Evolutionary conservation across 2,888 invertebrate species (phyloP), one percentile per base, ranked within the genome.

Genomic region (Drosophila kuntzei): DNA sequence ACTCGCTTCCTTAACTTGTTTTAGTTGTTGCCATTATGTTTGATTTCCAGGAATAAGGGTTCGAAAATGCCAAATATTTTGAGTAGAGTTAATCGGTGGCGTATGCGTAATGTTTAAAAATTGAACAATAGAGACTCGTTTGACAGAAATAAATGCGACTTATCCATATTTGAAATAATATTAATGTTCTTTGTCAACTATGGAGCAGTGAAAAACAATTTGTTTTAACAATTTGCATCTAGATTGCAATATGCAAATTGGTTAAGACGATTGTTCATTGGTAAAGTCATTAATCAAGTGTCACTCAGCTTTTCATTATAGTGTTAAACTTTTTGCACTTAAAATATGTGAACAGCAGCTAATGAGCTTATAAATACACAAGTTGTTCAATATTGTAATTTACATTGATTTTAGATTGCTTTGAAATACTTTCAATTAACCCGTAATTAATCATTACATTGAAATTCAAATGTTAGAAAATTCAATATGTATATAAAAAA

Each of bases 11-110:
- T 20, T 3, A 9, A 11, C 14, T 7, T 27, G 0, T 18, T 36
- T 46, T 12, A 6, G 11, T 34, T 34, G 14, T 11, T 14, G 16
- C n/a, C 25, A 1, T n/a, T 36, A 41, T 25, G 11, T 9, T 36
- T 49, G 9, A 22, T 25, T 84, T 81, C 66, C 46, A 34, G 25
- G 70, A 81, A 84, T 70, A 73, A 79, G 62, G 73, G 79, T 73
- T 62, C 20, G 8, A 50, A 22, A 29, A 54, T 51, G 32, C 43
- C 32, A 9, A 58, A 32, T 64, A 60, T 37, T 58, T 60, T 25
- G 1, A 7, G 0, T 22, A 7, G 12, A n/a, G 27, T 18, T 14
- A 16, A 36, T 18, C 27, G 3, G 59, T 51, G 63, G 70, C 79
- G 81, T 84, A 81, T 83, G 73, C 67, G 68, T 76, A 53, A 79